Base-by-base conservation (phyloP, 1,140 invertebrate genomes). In the Drosophila tropicalis region DNA sequence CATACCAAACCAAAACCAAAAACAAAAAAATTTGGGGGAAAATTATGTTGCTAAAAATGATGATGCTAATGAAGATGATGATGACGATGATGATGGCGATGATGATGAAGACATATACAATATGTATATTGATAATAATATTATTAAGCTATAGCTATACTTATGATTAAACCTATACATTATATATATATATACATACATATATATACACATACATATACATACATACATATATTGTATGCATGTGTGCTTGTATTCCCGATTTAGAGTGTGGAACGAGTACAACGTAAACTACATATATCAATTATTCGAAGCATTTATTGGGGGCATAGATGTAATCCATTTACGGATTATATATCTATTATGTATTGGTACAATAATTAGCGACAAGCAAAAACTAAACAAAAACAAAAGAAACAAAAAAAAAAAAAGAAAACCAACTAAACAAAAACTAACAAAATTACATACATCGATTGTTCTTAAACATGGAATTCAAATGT, bases 101-200 rank as follows among this genome's bases (percentile, higher is more conserved):
- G 44, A 5, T 12, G 44, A 51, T 22, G 44, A 51, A 51, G 72
- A 75, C 83, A 87, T 87, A 86, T 82, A 87, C 79, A 87, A 79
- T 87, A 87, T 87, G 83, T 83, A 89, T 87, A 86, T 87, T 89
- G 84, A 86, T 86, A 86, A 86, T 86, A 86, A 86, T 86, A 79
- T 72, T 71, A 71, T 71, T 87, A 86, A 87, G 84, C 81, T 75
- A 76, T 72, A 76, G 71, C 63, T 67, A 70, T 66, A 80, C 69
- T 76, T 81, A 78, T 78, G 74, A 71, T 61, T 62, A 70, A 32
- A 62, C 55, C 44, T 67, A 60, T 41, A 62, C 32, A 40, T 19
- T 62, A 62, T 62, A 62, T 36, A 61, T 61, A 15, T 40, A 60
- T 10, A 39, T 29, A 61, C 40, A 61, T 61, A 41, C 25, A 61